phyloP scores from a whole-genome alignment of 1,140 invertebrate genomes.

The Proctacanthus coquilletti region DNA sequence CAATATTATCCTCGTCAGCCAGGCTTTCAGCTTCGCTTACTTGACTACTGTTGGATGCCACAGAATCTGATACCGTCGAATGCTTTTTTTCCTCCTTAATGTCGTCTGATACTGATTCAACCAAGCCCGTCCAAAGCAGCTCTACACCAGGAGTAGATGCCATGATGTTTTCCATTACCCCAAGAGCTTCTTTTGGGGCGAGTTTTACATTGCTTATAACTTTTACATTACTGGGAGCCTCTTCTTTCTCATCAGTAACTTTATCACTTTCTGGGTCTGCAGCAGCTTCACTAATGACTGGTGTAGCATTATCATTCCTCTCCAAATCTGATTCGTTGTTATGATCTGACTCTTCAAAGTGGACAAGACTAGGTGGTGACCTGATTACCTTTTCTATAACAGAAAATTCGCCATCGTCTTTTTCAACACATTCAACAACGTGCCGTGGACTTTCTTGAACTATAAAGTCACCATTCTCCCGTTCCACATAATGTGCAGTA shows the following conservation, averaged over 20 bases:
- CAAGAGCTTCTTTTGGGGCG: background rate
- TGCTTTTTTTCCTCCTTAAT: background rate
- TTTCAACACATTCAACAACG: constrained; percentile 27
- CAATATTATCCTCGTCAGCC: background rate
- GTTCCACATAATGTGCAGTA: constrained; percentile 23
- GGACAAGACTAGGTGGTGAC: constrained; percentile 23
- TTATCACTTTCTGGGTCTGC: constrained; percentile 12
- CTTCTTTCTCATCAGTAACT: constrained; percentile 14
- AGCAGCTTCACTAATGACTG: constrained; percentile 13
- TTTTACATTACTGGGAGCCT: constrained; percentile 4
- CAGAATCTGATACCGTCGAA: background rate
- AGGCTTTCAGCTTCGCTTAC: background rate
- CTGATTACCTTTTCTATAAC: constrained; percentile 28
- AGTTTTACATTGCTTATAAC: constrained; percentile 5
- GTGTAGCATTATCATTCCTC: constrained; percentile 14
- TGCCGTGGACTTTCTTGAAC: constrained; percentile 28
- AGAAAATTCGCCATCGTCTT: constrained; percentile 26
- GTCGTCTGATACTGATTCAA: background rate
- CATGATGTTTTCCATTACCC: background rate
- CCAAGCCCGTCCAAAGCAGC: background rate
- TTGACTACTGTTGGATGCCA: background rate
- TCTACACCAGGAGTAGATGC: background rate
- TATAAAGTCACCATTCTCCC: constrained; percentile 27
- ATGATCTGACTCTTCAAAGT: constrained; percentile 7
- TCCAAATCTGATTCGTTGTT: constrained; percentile 26